Evolutionary conservation across 2,888 invertebrate genomes (phyloP).

Genomic region (Hirtodrosophila confusa): DNA sequence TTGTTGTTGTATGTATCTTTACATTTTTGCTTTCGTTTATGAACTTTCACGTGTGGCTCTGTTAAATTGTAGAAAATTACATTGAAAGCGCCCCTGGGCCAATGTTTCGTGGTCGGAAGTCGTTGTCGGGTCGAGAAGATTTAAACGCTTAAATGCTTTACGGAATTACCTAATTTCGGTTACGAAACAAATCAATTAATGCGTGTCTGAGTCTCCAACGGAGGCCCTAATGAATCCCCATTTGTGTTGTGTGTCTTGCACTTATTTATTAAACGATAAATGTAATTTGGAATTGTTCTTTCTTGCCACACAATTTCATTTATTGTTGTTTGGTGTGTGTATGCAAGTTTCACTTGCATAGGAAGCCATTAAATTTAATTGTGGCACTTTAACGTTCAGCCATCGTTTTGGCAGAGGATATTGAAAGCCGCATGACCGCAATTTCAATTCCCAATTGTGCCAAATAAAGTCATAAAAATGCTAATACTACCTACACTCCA

Average conservation of each 20-base stretch:
- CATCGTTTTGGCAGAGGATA: conserved; percentile 42
- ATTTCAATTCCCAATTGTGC: conserved; percentile 46
- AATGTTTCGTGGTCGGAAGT: conserved; percentile 34
- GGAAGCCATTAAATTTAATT: conserved; percentile 53
- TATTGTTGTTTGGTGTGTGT: no score
- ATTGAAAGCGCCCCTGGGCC: conserved; percentile 55
- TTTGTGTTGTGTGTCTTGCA: conserved; percentile 11
- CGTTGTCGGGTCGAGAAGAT: conserved; percentile 52
- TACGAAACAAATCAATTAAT: conserved; percentile 80
- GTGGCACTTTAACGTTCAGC: conserved; percentile 40
- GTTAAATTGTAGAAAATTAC: conserved; percentile 61
- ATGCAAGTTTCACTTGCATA: conserved; percentile 31
- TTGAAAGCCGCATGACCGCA: conserved; percentile 44
- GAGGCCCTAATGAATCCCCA: conserved; percentile 28
- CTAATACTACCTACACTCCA: conserved; percentile 1
- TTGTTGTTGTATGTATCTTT: conserved; percentile 23
- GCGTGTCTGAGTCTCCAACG: conserved; percentile 42
- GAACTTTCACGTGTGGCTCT: conserved; percentile 73
- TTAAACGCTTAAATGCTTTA: conserved; percentile 70
- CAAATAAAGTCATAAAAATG: conserved; percentile 52
- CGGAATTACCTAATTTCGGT: conserved; percentile 75
- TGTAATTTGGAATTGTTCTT: conserved; percentile 46
- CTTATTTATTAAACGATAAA: conserved; percentile 27
- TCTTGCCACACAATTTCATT: conserved; percentile 32
- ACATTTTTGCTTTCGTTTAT: conserved; percentile 77